Evolutionary conservation across 1,140 invertebrate genomes (phyloP), one percentile per base, ranked within the genome.

Genomic region (Drosophila chauvacae): DNA sequence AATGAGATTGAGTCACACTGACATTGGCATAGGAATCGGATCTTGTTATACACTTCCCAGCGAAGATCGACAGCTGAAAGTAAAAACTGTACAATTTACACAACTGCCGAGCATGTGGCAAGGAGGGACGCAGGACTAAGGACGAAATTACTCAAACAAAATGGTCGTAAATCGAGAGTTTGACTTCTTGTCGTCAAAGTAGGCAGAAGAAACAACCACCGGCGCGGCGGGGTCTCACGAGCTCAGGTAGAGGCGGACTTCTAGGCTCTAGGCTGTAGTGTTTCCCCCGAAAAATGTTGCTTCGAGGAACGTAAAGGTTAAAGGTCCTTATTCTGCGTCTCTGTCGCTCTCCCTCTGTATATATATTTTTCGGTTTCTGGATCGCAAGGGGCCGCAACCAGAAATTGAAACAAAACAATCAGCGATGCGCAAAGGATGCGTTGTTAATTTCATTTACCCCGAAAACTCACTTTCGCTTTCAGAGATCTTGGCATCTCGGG

Each of bases 151-250:
- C 77, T 91, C 90, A 91, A 86, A 91, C 85, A 91, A 91, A 91
- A 91, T 86, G 90, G 85, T 91, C 90, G 82, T 91, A 91, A 91
- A 91, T 91, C 90, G 90, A 91, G 86, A 91, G 70, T 85, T 91
- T 91, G 90, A 91, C 90, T 91, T 91, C 90, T 91, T 91, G 90
- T 91, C 90, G 87, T 91, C 87, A 91, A 76, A 74, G 77, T 69
- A 87, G 84, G 87, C 85, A 71, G 23, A 59, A 72, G 60, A 71
- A 90, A 84, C 85, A 78, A 90, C 84, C 83, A 87, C 83, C 87
- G 80, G 51, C 65, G 75, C 73, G 39, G n/a, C 48, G 39, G 18
- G 26, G 60, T 82, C 75, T 26, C 37, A 26, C 35, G 20, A 26
- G 20, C 75, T 88, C 84, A 88, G 84, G 84, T 88, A 88, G 74